Percentiles rank a stretch among this genome's conserved stretches.
Conservation (phyloP, 2,797 vertebrate species). For the Philypnodon macrostomus region DNA sequence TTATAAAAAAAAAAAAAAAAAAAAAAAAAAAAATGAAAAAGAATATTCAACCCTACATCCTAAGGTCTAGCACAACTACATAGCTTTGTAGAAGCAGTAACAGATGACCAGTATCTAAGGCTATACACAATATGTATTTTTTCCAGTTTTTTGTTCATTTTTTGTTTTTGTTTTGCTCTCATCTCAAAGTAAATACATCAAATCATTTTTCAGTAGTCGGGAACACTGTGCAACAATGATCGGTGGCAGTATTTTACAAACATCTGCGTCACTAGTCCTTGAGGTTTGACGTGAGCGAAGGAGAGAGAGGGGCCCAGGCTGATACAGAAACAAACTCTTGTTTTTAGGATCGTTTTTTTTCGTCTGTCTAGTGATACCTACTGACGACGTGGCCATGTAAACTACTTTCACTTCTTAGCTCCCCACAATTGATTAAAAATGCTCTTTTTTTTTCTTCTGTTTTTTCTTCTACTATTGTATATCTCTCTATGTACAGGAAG, state of each 20-base stretch:
- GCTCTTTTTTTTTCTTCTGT: constrained; percentile 31
- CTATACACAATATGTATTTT: constrained; percentile 82
- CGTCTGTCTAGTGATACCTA: constrained; percentile 21
- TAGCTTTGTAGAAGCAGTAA: constrained; percentile 79
- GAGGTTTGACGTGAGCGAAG: constrained; percentile 67
- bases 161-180: constrained; percentile 59
- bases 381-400: constrained; percentile 57
- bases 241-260: constrained; percentile 83
- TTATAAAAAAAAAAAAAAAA: constrained; percentile 71
- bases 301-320: constrained; percentile 42
- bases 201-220: constrained; percentile 83
- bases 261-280: constrained; percentile 70
- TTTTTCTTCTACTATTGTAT: constrained; percentile 50
- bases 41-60: constrained; percentile 72
- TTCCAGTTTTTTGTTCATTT: constrained; percentile 63
- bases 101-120: constrained; percentile 81
- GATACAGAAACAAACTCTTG: constrained; percentile 50
- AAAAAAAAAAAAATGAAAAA: neutral
- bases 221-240: constrained; percentile 84
- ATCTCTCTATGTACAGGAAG: constrained; percentile 72
- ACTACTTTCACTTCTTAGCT: constrained; percentile 60
- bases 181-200: constrained; percentile 82
- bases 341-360: constrained; percentile 34
- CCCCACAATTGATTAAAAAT: constrained; percentile 57
- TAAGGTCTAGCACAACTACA: constrained; percentile 80